Conservation (phyloP, 2,797 vertebrate genomes). For the Pantherophis alleghaniensis region DNA sequence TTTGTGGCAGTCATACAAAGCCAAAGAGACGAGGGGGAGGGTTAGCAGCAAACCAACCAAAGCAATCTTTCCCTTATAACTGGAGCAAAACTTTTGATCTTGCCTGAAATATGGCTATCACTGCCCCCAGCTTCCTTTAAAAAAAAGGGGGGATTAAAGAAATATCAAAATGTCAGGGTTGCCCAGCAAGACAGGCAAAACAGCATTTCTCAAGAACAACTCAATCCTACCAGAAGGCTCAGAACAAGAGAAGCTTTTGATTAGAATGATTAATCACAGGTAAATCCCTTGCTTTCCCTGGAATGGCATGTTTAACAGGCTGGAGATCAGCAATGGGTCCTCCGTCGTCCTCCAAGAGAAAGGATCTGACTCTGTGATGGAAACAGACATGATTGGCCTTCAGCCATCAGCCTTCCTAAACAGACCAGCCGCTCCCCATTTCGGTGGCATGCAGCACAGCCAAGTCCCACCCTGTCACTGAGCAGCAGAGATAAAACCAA, state of each 20-base stretch:
- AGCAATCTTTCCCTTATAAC: background rate
- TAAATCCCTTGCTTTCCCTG: no score
- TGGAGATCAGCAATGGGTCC: fast-evolving
- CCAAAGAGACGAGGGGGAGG: background rate
- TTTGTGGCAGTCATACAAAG: background rate
- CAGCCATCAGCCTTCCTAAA: background rate
- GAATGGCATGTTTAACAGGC: background rate
- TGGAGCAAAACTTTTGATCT: background rate
- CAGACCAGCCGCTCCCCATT: background rate
- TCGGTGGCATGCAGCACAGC: background rate
- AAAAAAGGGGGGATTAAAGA: background rate
- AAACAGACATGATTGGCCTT: fast-evolving
- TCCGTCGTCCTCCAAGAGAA: fast-evolving
- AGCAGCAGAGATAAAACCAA: conserved; percentile 19
- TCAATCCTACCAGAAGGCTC: background rate
- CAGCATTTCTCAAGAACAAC: background rate
- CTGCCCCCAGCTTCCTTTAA: background rate
- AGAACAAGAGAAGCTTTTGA: background rate
- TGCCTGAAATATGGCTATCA: background rate
- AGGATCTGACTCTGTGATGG: background rate
- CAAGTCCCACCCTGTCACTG: fast-evolving
- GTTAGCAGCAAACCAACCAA: background rate
- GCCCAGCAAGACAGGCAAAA: background rate
- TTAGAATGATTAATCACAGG: background rate
- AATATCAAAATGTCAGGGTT: background rate